phyloP scores from a whole-genome alignment of 1,140 invertebrate genomes.

The Anastatus disparis region DNA sequence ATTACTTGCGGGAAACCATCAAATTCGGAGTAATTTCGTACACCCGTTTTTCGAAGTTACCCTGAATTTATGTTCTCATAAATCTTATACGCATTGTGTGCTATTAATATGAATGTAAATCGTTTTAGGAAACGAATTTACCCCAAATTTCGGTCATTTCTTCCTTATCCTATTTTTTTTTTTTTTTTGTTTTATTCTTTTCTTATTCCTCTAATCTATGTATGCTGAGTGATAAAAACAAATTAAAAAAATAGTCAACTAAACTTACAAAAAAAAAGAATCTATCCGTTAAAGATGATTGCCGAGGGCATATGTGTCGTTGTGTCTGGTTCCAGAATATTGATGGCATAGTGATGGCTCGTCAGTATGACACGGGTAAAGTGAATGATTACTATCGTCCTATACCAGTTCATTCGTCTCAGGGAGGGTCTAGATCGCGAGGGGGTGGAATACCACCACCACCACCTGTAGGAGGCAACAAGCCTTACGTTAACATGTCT shows the following conservation, averaged over 20 bases:
- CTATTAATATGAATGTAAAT: neutral
- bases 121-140: neutral
- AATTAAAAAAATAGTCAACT: neutral
- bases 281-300: conserved; percentile 53
- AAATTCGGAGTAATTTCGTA: conserved; percentile 23
- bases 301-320: conserved; percentile 65
- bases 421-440: conserved; percentile 57
- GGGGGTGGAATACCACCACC: conserved; percentile 45
- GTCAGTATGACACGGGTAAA: conserved; percentile 65
- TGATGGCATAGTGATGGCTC: conserved; percentile 67
- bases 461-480: conserved; percentile 51
- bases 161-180: neutral
- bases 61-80: neutral
- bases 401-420: conserved; percentile 59
- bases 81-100: neutral
- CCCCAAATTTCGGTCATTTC: neutral
- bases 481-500: conserved; percentile 61
- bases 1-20: conserved; percentile 3
- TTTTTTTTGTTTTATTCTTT: neutral
- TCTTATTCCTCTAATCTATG: neutral
- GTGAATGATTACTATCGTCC: conserved; percentile 64
- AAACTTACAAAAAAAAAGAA: conserved; percentile 21
- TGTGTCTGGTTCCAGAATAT: conserved; percentile 69
- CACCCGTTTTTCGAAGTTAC: neutral
- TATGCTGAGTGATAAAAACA: conserved; percentile 3